Conservation (phyloP, 1,140 invertebrate species). For the Globodera rostochiensis region DNA sequence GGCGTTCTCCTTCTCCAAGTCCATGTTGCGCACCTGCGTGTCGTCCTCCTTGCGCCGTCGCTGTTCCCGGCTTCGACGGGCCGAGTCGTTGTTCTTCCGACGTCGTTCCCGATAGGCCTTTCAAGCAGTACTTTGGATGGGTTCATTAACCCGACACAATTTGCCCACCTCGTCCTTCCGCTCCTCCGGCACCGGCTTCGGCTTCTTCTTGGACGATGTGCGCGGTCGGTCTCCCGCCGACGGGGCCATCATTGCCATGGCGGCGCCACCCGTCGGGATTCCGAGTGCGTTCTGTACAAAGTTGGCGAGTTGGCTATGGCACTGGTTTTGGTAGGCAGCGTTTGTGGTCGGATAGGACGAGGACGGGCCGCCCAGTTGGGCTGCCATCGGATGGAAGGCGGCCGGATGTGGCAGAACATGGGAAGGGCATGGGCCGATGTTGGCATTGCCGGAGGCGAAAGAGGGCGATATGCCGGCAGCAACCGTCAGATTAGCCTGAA, state of each 20-base stretch:
- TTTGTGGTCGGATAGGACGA: not conserved
- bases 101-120: constrained; percentile 30
- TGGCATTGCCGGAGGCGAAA: constrained; percentile 1
- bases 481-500: not conserved
- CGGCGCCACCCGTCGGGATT: not conserved
- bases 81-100: constrained; percentile 23
- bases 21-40: constrained; percentile 6
- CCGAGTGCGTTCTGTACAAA: constrained; percentile 15
- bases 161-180: constrained; percentile 18
- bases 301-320: not conserved
- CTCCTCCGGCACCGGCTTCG: constrained; percentile 25
- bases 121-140: not conserved
- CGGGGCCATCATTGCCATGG: not conserved
- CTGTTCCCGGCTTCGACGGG: constrained; percentile 1
- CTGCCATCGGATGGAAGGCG: not conserved
- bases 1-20: constrained; percentile 19
- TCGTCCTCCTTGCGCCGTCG: constrained; percentile 24
- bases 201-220: constrained; percentile 9
- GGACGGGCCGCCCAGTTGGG: not conserved
- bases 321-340: constrained; percentile 4
- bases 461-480: not conserved
- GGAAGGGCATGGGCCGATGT: not conserved
- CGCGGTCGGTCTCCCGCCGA: not conserved
- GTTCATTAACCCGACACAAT: not conserved
- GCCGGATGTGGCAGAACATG: not conserved